These are phyloP conservation scores for Labrus mixtus DNA, from an alignment of 2,113 vertebrate species.

Conservation along the genomic window DNA sequence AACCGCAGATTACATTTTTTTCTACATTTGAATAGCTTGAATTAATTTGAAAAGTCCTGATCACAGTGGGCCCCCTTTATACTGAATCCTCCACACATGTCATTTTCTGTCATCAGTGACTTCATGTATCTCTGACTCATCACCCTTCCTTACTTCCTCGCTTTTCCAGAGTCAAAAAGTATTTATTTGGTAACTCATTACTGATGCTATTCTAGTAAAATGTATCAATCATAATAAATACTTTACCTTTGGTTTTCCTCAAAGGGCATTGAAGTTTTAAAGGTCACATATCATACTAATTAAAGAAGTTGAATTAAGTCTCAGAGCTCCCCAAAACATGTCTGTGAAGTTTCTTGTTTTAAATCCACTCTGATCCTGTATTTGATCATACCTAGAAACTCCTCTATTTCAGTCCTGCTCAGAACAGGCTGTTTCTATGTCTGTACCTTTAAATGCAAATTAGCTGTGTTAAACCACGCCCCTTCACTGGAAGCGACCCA, in stretches of 20 bases:
- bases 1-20: neutral
- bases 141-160: neutral
- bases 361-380: too few species aligned
- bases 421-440: too few species aligned
- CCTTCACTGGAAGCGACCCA: too few species aligned
- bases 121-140: conserved; percentile 39
- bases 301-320: too few species aligned
- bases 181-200: conserved; percentile 13
- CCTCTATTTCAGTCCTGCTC: too few species aligned
- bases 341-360: too few species aligned
- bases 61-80: neutral
- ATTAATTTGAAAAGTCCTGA: neutral
- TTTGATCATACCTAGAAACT: too few species aligned
- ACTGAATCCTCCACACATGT: neutral
- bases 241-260: neutral
- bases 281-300: too few species aligned
- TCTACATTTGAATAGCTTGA: conserved; percentile 1
- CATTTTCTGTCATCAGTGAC: conserved; percentile 1
- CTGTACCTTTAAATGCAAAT: too few species aligned
- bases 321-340: too few species aligned
- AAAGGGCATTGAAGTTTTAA: neutral
- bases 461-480: too few species aligned
- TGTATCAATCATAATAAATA: neutral
- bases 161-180: conserved; percentile 7
- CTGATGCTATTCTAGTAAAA: neutral